Percentiles rank a stretch among this genome's conserved stretches.
These are phyloP conservation scores for Syrrhaptes paradoxus DNA, from an alignment of 2,113 vertebrate genomes.

Conservation along the genomic window DNA sequence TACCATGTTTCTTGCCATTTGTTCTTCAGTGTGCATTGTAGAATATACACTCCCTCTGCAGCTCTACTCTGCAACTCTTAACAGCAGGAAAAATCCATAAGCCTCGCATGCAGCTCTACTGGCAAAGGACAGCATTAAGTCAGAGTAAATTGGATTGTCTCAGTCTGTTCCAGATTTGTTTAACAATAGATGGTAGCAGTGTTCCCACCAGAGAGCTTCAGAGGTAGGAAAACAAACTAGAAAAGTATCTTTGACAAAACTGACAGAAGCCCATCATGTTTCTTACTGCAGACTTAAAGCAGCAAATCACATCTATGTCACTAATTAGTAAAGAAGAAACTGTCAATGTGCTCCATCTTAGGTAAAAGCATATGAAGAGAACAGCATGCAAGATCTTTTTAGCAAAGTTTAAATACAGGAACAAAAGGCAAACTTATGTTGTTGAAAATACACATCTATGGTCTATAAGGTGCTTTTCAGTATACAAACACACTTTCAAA, in stretches of 20 bases:
- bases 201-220: neutral
- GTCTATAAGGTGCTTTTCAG: neutral
- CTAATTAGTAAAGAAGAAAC: neutral
- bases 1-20: neutral
- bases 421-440: neutral
- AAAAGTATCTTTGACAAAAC: neutral
- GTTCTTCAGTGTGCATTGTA: neutral
- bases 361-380: neutral
- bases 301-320: neutral
- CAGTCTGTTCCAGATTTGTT: conserved; percentile 3
- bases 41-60: neutral
- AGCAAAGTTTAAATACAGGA: neutral
- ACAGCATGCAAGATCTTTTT: neutral
- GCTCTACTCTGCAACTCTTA: neutral
- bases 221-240: neutral
- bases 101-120: neutral
- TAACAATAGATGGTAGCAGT: neutral
- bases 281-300: neutral
- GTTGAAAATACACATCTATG: neutral
- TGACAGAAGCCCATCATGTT: neutral
- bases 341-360: neutral
- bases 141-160: neutral
- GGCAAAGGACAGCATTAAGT: neutral
- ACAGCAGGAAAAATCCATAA: neutral
- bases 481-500: neutral